Percentiles rank a stretch among this genome's conserved stretches.
Conservation (phyloP, 2,888 invertebrate genomes). For the Leptopterna dolabrata region DNA sequence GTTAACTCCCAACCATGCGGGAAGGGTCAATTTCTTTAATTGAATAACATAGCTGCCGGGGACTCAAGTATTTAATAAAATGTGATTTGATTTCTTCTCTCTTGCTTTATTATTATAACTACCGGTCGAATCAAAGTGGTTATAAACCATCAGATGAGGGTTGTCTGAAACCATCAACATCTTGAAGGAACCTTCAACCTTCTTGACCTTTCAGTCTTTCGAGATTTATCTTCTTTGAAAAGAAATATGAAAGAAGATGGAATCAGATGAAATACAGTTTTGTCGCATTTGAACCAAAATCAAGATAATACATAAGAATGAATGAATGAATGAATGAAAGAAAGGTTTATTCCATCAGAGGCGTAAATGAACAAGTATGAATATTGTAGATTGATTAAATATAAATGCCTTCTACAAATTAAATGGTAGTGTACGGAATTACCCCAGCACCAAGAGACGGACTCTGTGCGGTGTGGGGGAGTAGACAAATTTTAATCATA, state of each 20-base stretch:
- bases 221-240: background rate
- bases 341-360: too few relatives aligned
- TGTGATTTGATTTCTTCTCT: background rate
- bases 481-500: too few relatives aligned
- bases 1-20: constrained; percentile 40
- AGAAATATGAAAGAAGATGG: background rate
- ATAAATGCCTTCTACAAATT: too few relatives aligned
- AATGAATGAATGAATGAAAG: too few relatives aligned
- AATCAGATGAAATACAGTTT: background rate
- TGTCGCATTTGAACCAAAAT: background rate
- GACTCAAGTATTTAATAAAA: background rate
- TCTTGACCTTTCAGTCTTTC: background rate
- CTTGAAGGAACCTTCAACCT: background rate
- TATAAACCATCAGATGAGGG: background rate
- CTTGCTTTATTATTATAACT: background rate
- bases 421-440: too few relatives aligned
- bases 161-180: background rate
- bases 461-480: too few relatives aligned
- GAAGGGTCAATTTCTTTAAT: constrained; percentile 41
- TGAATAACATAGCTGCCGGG: constrained; percentile 1
- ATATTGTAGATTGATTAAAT: too few relatives aligned
- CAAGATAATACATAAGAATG: too few relatives aligned
- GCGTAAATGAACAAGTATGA: too few relatives aligned
- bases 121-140: background rate
- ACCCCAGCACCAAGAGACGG: too few relatives aligned